Evolutionary conservation across 2,888 invertebrate genomes (phyloP), one percentile per base, ranked within the genome.

Genomic region (Eustalomyia histrio): DNA sequence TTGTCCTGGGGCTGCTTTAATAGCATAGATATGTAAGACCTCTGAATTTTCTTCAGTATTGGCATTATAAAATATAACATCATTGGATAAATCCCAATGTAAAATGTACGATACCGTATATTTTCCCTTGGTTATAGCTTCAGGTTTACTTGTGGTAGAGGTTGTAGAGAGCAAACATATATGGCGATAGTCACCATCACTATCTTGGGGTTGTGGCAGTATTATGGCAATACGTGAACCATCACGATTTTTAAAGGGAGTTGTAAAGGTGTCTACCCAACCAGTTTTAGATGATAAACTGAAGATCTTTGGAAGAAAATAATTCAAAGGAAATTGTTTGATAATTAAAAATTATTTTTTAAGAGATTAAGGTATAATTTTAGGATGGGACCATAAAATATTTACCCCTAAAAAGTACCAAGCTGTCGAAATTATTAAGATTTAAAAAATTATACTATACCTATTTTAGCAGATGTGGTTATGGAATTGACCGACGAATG

Each of bases 21-120:
- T 92, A 9, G 94, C 93, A 91, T 95, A 97, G 53, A 98, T 91
- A 89, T 98, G 97, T 86, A 95, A 93, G 69, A 95, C 93, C 5
- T 95, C 94, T 0, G 97, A 94, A 88, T 96, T 95, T 12, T 92
- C 91, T 83, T 93, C 94, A 7, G 93, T 93, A 39, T 96, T 97
- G 0, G 97, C 97, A 84, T 94, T 93, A 91, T 96, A 99, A 92
- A 97, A 98, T 76, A 97, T 93, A 50, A 93, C 87, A 85, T 94
- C 92, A 76, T 92, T 92, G 0, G 91, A 88, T 76, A 92, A 90
- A 84, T 95, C 94, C 96, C 96, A 97, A 7, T 92, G 91, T 18
- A 96, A 87, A 73, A 97, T 94, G 79, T 95, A 94, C 3, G 93
- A 92, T 12, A 97, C 96, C 17, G 95, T 93, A 87, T 92, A 94